A percentile compares a stretch with the other conserved stretches of the same genome.
phyloP scores from a whole-genome alignment of 2,797 vertebrate species.

The Limnodromus scolopaceus region DNA sequence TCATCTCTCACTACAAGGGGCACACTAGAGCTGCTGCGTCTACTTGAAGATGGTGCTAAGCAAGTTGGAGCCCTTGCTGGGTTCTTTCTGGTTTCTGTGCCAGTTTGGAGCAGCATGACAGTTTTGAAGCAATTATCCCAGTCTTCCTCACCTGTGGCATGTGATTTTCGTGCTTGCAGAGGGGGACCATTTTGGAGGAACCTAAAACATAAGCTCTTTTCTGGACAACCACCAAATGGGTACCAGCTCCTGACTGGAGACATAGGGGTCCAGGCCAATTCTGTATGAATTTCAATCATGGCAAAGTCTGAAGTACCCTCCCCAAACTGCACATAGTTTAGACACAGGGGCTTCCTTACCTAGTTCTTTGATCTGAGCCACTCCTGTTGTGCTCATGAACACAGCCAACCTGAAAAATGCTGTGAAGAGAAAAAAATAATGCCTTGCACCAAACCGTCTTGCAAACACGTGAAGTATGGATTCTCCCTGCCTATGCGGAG shows the following conservation, averaged over 20 bases:
- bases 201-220: neutral
- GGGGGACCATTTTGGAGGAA: neutral
- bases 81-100: neutral
- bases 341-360: neutral
- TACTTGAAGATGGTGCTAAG: rapidly evolving
- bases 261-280: neutral
- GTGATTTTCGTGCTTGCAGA: neutral
- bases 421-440: neutral
- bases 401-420: neutral
- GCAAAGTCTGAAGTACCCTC: neutral
- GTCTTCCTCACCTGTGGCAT: neutral
- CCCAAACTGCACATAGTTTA: neutral
- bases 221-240: neutral
- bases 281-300: neutral
- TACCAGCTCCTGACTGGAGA: rapidly evolving
- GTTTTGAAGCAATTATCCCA: neutral
- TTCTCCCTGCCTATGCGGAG: neutral
- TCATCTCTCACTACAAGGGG: neutral
- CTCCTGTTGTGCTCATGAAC: neutral
- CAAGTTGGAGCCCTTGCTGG: rapidly evolving
- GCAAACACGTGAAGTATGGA: neutral
- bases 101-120: neutral
- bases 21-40: rapidly evolving
- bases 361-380: neutral
- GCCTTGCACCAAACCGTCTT: neutral